Evolutionary conservation across 1,140 invertebrate genomes (phyloP).

Genomic region (Stegodyphus dumicola): DNA sequence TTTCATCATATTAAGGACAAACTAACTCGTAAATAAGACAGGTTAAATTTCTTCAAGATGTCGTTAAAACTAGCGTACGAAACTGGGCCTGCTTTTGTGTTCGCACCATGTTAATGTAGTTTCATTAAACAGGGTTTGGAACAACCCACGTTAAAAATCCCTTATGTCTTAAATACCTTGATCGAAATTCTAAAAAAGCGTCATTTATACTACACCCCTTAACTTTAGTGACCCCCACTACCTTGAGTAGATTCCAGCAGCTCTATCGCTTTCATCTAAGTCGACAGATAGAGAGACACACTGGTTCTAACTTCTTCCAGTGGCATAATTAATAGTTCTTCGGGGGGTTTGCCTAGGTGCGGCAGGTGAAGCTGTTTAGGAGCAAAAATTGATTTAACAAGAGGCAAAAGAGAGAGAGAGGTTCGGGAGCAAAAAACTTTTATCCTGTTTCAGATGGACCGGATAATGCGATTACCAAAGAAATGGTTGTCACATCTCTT

Average conservation of each 20-base stretch:
- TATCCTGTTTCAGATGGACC: background rate
- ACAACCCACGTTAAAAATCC: too few relatives aligned
- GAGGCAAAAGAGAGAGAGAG: background rate
- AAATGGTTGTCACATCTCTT: background rate
- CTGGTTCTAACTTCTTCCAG: background rate
- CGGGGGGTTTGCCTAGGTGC: background rate
- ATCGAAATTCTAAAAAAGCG: too few relatives aligned
- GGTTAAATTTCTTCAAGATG: too few relatives aligned
- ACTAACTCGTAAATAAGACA: too few relatives aligned
- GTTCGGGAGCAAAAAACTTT: background rate
- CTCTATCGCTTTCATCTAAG: background rate
- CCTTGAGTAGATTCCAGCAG: background rate
- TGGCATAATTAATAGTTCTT: slow-evolving; percentile 11
- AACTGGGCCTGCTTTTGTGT: too few relatives aligned
- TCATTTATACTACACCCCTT: too few relatives aligned
- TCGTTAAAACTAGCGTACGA: too few relatives aligned
- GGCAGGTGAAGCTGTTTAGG: background rate
- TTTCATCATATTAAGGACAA: too few relatives aligned
- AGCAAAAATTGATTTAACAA: slow-evolving; percentile 20
- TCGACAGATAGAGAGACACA: background rate
- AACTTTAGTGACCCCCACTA: too few relatives aligned
- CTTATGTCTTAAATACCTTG: too few relatives aligned
- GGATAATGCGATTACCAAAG: background rate
- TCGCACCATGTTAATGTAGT: too few relatives aligned
- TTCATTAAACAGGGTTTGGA: too few relatives aligned